Evolutionary conservation across 1,140 invertebrate genomes (phyloP), one percentile per base, ranked within the genome.

Genomic region (Ceratosolen fusciceps): DNA sequence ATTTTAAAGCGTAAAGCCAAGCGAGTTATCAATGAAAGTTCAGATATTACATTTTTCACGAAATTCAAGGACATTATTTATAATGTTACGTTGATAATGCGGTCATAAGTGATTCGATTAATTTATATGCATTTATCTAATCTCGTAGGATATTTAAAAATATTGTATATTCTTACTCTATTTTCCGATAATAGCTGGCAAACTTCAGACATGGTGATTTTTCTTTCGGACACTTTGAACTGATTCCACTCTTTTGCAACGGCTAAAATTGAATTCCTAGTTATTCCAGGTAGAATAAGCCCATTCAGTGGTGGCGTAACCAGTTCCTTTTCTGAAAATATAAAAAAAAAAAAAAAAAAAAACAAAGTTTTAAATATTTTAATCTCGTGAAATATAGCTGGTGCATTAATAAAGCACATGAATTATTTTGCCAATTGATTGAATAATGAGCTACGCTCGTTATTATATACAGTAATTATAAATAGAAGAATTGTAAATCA

Each of bases 281-380:
- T 98, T 49, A 99, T 94, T 78, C 98, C 98, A 26, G 98, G 98
- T 82, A 99, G 91, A 83, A 98, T 98, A 0, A 98, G 90, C 26
- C 97, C 97, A 86, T 94, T 94, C 47, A 99, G 88, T 24, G 97
- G 96, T n/a, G 98, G 97, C 26, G 98, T 99, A 16, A 96, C 91
- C 82, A 99, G 88, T 91, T 98, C 97, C 90, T 94, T 95, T 88
- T 98, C 97, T 98, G 86, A 37, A 88, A 72, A 70, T 21, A 65
- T n/a, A 75, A 65, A 52, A 31, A 21, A 52, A 49, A 29, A 31
- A 3, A 31, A 31, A 75, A 65, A 52, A 31, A 21, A 52, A 49
- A 29, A 31, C 19, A 31, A 34, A 34, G 7, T 16, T 19, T 34
- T 0, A 1, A 31, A 14, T n/a, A n/a, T n/a, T n/a, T n/a, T n/a